A percentile compares a stretch with the other conserved stretches of the same genome.
Conservation (phyloP, 2,888 invertebrate species). For the Agelastica alni region DNA sequence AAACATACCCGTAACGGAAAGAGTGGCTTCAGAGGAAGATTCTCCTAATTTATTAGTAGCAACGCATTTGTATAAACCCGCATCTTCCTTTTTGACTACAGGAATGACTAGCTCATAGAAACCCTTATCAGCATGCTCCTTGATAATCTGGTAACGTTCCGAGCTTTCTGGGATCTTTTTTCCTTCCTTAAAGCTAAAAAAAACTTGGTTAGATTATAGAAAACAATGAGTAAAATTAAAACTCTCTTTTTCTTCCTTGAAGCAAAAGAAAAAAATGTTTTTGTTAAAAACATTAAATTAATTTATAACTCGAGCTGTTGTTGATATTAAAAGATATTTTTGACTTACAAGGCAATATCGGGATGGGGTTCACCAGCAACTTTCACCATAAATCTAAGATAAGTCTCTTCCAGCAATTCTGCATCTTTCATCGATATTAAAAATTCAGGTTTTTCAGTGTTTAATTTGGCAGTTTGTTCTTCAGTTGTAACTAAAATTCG, state of each 20-base stretch:
- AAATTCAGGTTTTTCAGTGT: conserved; percentile 81
- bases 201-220: too few species aligned
- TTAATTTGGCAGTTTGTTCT: conserved; percentile 70
- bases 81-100: conserved; percentile 77
- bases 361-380: conserved; percentile 89
- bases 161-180: conserved; percentile 70
- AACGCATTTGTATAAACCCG: conserved; percentile 82
- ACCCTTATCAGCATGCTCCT: conserved; percentile 77
- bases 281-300: too few species aligned
- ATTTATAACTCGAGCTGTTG: too few species aligned
- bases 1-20: conserved; percentile 74
- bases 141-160: conserved; percentile 70
- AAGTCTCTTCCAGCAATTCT: conserved; percentile 83
- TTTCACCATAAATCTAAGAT: conserved; percentile 85
- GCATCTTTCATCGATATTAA: conserved; percentile 84
- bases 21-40: conserved; percentile 72
- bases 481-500: conserved; percentile 66
- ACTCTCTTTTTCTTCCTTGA: too few species aligned
- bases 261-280: too few species aligned
- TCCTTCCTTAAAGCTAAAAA: conserved; percentile 79
- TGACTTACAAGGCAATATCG: conserved; percentile 84
- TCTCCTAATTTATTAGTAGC: conserved; percentile 84
- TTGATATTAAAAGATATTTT: too few species aligned
- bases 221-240: too few species aligned
- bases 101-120: conserved; percentile 88